Evolutionary conservation across 2,888 invertebrate genomes (phyloP), one percentile per base, ranked within the genome.

Genomic region (Idaea straminata): DNA sequence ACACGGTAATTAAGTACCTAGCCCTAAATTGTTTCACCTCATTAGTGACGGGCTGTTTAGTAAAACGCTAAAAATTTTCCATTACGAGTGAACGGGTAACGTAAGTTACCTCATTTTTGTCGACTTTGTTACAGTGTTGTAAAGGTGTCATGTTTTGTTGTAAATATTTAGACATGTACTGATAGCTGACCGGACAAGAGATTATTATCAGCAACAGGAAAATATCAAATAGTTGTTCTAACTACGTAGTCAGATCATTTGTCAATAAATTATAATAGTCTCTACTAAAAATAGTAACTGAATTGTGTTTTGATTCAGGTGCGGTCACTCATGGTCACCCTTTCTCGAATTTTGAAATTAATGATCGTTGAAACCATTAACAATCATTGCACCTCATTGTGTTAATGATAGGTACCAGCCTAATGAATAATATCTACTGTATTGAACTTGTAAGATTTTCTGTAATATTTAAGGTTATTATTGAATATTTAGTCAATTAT

Each of bases 201-300:
- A 82, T 82, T 70, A 71, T 78, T 79, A 83, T 83, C 81, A 74
- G 58, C 62, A 77, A 71, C 79, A 77, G 81, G 80, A 81, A 82
- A 77, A 74, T 70, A 69, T 69, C 81, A 81, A 77, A 73, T 70
- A 69, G 68, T 66, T 62, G 65, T 68, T 69, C 66, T 63, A 15
- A 65, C 69, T 72, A 66, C 72, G 74, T 74, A 72, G 70, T 74
- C 67, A 70, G 68, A 71, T 72, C 67, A 60, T 67, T 72, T 76
- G 77, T 78, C 76, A 71, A 77, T 75, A 74, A 70, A 64, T 69
- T 67, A 66, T 66, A 47, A 7, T 47, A 10, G 47, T 47, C 10
- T 10, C 47, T 47, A 13, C 4, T 47, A 47, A 13, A 59, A 64
- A 62, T 59, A 65, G 57, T 62, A 68, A 70, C 61, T 36, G 47